Evolutionary conservation across 1,140 invertebrate species (phyloP), one percentile per base, ranked within the genome.

Genomic region (Lordiphosa collinella): DNA sequence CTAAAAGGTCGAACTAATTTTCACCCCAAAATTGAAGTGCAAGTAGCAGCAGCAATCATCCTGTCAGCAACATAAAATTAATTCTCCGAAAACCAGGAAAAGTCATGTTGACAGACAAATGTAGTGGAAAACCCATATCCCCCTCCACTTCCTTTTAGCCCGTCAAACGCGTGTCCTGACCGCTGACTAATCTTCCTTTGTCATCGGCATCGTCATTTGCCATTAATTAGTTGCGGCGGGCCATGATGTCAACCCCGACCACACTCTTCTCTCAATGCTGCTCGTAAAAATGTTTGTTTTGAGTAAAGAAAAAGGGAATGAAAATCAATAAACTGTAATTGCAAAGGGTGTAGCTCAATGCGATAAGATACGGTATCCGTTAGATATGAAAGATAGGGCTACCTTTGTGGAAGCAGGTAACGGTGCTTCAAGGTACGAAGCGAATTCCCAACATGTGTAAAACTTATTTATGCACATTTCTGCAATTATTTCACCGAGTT

Each of bases 401-500:
- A 57, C 40, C 38, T 32, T 54, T 53, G 51, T 43, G 35, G 22
- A 59, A 36, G n/a, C 35, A 50, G 46, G 31, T 46, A 59, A 9
- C 32, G 8, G 22, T 62, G 41, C 32, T 47, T 55, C n/a, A n/a
- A n/a, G n/a, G n/a, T n/a, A n/a, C n/a, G n/a, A n/a, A 18, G 50
- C 50, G 50, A 54, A 70, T 61, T 60, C 62, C 51, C 66, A 70
- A 70, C 62, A 70, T 70, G 56, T 70, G 66, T 70, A 70, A 70
- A 29, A 66, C 65, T 66, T 66, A 70, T 66, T 70, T 65, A 70
- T 70, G 65, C 60, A 61, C 60, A 29, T 68, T 68, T 64, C 75
- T 66, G 58, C 76, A 80, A 76, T 67, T 82, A 76, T 76, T 82
- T 84, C 79, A 59, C 55, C 60, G 67, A 84, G 74, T 84, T 84